Evolutionary conservation across 1,140 invertebrate species (phyloP), one percentile per base, ranked within the genome.

Genomic region (Propsilocerus akamusi): DNA sequence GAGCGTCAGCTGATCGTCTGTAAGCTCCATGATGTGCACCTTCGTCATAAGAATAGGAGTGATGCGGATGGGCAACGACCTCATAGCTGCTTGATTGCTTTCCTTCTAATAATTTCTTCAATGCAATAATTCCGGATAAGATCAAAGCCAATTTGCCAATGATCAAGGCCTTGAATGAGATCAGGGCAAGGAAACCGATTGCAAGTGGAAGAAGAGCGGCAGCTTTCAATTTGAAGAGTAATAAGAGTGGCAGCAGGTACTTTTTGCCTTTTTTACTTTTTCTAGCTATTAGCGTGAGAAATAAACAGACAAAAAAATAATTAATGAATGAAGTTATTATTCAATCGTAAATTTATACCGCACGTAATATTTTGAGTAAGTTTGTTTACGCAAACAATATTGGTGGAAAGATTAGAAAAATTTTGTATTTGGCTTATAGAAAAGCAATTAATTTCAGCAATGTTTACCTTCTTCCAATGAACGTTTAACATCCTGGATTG

Each of bases 151-250:
- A 72, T 68, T 88, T 88, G 61, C 82, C 82, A 54, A 86, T 73
- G 46, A 86, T 68, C 48, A 88, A 70, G 14, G 85, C 85, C 69
- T 88, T 88, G 69, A 86, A 79, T 5, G 83, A 83, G 25, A 86
- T 69, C n/a, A 87, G 70, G 7, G 81, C 84, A 49, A 87, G 72
- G 58, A 75, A 80, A 53, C 82, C 84, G 11, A 88, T 71, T 53
- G 78, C 76, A 51, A 87, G 68, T 17, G 83, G 83, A 56, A 85
- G 77, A 24, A 87, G 70, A 17, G 79, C 76, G 49, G 80, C 80
- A 51, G 82, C 80, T 69, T 88, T 88, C 60, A 86, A 61, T 60
- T 85, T 83, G 59, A 85, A 67, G 37, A 87, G 71, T 51, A 84
- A 70, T 25, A 86, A 68, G 48, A 87, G 69, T 22, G 82, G 80